Evolutionary conservation across 1,140 invertebrate genomes (phyloP).

Genomic region (Homalodisca vitripennis): DNA sequence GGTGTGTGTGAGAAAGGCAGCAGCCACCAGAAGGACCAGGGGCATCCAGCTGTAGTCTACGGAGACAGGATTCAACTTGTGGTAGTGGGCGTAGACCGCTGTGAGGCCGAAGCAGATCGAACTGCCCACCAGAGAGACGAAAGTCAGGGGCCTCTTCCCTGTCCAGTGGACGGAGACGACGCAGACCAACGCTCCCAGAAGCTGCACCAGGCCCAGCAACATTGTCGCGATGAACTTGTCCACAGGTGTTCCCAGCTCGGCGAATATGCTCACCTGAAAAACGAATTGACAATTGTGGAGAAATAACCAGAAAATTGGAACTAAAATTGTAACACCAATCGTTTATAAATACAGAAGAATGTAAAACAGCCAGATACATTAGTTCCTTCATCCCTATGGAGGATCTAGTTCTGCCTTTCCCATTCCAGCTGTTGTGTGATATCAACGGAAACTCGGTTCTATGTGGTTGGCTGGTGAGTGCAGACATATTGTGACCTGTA

Average conservation of each 20-base stretch:
- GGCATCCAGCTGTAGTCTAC: constrained; percentile 64
- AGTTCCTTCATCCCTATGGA: too few relatives aligned
- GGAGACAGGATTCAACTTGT: neutral
- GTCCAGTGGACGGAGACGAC: constrained; percentile 64
- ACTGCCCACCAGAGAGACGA: constrained; percentile 63
- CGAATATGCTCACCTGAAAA: constrained; percentile 57
- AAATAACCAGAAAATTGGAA: neutral
- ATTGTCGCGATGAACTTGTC: constrained; percentile 71
- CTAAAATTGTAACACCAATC: neutral
- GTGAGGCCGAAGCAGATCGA: constrained; percentile 60
- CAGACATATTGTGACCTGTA: too few relatives aligned
- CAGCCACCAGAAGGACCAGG: constrained; percentile 59
- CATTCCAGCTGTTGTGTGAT: too few relatives aligned
- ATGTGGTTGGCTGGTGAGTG: too few relatives aligned
- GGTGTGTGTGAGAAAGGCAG: constrained; percentile 66
- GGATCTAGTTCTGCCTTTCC: too few relatives aligned
- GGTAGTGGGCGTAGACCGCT: constrained; percentile 47
- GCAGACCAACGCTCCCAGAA: constrained; percentile 61
- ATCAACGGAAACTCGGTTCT: too few relatives aligned
- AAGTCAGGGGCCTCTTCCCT: constrained; percentile 65
- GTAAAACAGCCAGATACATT: too few relatives aligned
- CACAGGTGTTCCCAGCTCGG: constrained; percentile 64
- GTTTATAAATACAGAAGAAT: neutral
- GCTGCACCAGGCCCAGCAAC: constrained; percentile 63
- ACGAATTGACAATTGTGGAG: neutral